Percentiles rank a stretch among this genome's conserved stretches.
Conservation (phyloP, 2,113 vertebrate genomes). For the Setophaga coronata region DNA sequence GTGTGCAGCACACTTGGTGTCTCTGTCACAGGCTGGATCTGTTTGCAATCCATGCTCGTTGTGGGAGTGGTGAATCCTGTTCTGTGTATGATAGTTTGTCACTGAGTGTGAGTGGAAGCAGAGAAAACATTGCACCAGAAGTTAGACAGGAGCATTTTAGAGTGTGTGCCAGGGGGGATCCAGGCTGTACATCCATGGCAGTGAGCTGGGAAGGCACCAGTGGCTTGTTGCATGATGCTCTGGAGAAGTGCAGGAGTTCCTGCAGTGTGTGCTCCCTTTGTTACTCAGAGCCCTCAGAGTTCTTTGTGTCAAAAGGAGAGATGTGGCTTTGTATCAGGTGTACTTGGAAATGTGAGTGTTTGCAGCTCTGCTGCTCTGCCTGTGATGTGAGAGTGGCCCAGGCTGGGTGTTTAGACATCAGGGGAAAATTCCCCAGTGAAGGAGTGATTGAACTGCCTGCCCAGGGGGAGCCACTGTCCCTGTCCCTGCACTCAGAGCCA, state of each 20-base stretch:
- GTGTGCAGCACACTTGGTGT: background rate
- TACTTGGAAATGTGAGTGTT: rapidly evolving
- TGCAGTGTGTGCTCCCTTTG: rapidly evolving
- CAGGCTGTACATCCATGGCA: rapidly evolving
- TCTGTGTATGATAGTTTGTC: background rate
- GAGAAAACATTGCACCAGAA: background rate
- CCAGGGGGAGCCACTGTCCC: background rate
- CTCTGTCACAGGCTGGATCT: background rate
- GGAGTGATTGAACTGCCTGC: background rate
- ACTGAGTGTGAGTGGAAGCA: background rate
- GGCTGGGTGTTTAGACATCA: background rate
- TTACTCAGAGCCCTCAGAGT: background rate
- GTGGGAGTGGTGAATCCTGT: background rate
- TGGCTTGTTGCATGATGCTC: background rate
- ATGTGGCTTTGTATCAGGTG: rapidly evolving
- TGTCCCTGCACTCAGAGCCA: background rate
- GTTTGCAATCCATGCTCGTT: background rate
- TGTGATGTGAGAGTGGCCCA: background rate
- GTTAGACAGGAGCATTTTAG: background rate
- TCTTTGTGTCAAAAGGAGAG: rapidly evolving
- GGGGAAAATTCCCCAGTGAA: rapidly evolving
- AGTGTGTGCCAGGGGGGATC: background rate
- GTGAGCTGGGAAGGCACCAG: background rate
- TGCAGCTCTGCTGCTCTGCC: background rate
- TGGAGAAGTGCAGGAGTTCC: background rate